Base-by-base conservation (phyloP, 23 tunicate genomes). In the Halocynthia aurantium region DNA sequence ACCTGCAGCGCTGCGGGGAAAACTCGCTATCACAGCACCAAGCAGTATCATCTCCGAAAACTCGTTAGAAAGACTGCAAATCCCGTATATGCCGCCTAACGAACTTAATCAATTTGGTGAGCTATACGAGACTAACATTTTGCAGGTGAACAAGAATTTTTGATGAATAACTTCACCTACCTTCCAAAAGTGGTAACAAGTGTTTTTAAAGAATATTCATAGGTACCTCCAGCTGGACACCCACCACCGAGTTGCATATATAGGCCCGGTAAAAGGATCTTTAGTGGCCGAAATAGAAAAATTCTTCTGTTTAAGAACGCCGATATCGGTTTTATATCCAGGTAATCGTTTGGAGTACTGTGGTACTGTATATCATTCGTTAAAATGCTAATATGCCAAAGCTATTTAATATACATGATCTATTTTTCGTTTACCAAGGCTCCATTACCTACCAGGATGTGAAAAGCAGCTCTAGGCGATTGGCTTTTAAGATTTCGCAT, bases 151-250 rank as follows among this genome's bases (percentile, higher is more conserved):
- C 44, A 31, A 31, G 44, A 31, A 0, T 31, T 31, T 31, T 31
- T 31, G 44, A 31, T 31, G 44, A 31, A 31, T 31, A 31, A 31
- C 44, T 31, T 31, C 44, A 31, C 44, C 44, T 31, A 31, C 44
- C 44, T 31, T 31, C 44, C 44, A 31, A 31, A 31, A 0, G 44
- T 31, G 44, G 44, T 31, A 31, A 31, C 44, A 31, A 31, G 44
- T 31, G 44, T 74, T 66, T 13, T 57, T 80, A 1, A 76, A 91
- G 97, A 10, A 22, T 7, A 85, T 91, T 22, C 97, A 91, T 71
- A 71, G 82, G 51, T 84, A 91, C 57, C 70, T 91, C 73, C 91
- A 91, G 75, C 70, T 91, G 61, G 97, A 85, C 76, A 70, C 84
- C 0, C 93, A 82, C 65, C 97, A 91, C 75, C 57, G 75, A 22